These are phyloP conservation scores for Phyllopteryx taeniolatus DNA, from an alignment of 2,113 vertebrate species.

Conservation along the genomic window DNA sequence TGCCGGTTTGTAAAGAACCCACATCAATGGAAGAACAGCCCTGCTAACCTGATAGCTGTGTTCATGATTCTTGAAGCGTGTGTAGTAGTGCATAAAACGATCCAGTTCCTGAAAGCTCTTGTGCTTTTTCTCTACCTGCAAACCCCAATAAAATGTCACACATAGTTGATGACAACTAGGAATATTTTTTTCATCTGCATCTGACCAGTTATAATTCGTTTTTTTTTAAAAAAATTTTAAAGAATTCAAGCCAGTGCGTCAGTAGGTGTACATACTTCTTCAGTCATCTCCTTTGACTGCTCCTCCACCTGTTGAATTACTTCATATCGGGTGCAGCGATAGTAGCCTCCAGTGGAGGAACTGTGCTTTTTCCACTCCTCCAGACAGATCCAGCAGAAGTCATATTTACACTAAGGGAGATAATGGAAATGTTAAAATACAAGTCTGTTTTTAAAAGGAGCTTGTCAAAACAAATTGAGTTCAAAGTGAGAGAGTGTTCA, in stretches of 20 bases:
- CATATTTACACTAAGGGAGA: constrained; percentile 88
- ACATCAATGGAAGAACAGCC: constrained; percentile 13
- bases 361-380: constrained; percentile 99
- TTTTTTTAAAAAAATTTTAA: neutral
- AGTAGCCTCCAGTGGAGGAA: constrained; percentile 97
- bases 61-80: constrained; percentile 98
- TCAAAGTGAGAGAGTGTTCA: neutral
- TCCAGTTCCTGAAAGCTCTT: constrained; percentile 98
- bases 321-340: constrained; percentile 96
- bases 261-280: constrained; percentile 77
- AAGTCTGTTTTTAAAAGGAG: neutral
- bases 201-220: neutral
- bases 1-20: constrained; percentile 12
- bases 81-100: constrained; percentile 99
- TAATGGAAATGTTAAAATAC: neutral
- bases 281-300: constrained; percentile 96
- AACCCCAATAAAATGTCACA: constrained; percentile 23
- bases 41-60: constrained; percentile 92
- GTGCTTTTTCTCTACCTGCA: constrained; percentile 95
- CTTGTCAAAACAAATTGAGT: neutral
- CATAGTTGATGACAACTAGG: neutral
- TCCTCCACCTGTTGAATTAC: constrained; percentile 97
- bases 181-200: neutral
- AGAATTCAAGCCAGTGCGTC: neutral
- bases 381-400: constrained; percentile 99